Evolutionary conservation across 1,140 invertebrate species (phyloP).

Genomic region (Tetragnatha versicolor): DNA sequence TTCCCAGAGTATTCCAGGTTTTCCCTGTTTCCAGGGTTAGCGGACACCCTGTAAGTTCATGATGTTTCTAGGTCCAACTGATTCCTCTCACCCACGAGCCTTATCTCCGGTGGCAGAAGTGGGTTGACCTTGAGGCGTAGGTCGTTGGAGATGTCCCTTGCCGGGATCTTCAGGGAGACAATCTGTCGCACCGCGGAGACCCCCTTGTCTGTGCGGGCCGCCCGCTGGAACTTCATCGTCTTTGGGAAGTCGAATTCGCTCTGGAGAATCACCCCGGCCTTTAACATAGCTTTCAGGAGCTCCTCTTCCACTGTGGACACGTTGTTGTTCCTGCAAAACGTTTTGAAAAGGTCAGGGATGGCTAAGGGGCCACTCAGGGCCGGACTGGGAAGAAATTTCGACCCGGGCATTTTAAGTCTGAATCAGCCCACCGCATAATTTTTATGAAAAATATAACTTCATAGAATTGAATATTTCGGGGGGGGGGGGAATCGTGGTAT

Average conservation of each 20-base stretch:
- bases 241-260: conserved; percentile 79
- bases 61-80: no score
- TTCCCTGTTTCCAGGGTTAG: no score
- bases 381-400: no score
- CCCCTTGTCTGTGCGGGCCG: conserved; percentile 94
- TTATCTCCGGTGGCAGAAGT: conserved; percentile 83
- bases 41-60: no score
- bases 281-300: conserved; percentile 80
- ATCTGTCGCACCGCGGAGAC: conserved; percentile 87
- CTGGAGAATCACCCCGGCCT: conserved; percentile 79
- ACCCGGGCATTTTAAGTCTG: no score
- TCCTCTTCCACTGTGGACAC: conserved; percentile 90
- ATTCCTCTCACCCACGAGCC: conserved; percentile 70
- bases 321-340: conserved; percentile 74
- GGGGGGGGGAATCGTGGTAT: no score
- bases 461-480: no score
- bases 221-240: conserved; percentile 87
- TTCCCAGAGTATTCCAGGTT: no score
- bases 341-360: not conserved
- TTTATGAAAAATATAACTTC: no score
- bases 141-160: conserved; percentile 66
- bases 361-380: no score
- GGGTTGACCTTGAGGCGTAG: conserved; percentile 79
- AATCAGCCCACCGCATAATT: no score
- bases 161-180: conserved; percentile 88